Evolutionary conservation across 2,113 vertebrate genomes (phyloP).

Genomic region (Hassar affinis): DNA sequence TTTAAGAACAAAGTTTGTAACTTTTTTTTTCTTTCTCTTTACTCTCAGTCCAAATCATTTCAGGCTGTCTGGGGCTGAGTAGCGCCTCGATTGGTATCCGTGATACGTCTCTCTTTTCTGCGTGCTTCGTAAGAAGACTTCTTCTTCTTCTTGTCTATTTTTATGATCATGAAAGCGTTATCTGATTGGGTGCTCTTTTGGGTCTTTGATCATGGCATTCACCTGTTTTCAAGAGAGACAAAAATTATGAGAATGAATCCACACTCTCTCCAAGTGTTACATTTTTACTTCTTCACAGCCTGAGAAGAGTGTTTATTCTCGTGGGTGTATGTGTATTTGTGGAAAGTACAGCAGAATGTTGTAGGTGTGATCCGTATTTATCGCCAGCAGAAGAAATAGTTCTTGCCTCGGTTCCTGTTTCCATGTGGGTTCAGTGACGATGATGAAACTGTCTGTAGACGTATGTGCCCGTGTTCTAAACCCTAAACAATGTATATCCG

Average conservation of each 20-base stretch:
- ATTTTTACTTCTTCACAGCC: constrained; percentile 3
- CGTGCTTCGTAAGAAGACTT: background rate
- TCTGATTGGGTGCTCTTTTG: background rate
- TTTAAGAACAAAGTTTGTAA: background rate
- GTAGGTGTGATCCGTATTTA: constrained; percentile 55
- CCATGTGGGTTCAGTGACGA: constrained; percentile 15
- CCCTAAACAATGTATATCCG: background rate
- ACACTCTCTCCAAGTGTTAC: background rate
- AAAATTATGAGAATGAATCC: background rate
- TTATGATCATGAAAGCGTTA: background rate
- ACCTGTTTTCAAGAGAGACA: no score
- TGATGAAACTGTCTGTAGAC: background rate
- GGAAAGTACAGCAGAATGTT: constrained; percentile 39
- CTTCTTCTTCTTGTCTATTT: background rate
- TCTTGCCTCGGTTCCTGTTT: constrained; percentile 17
- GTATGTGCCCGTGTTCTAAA: background rate
- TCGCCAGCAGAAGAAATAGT: constrained; percentile 43
- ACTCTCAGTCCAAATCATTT: background rate
- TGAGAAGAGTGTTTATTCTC: constrained; percentile 18
- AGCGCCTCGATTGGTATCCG: background rate
- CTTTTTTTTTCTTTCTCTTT: background rate
- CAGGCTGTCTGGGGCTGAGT: background rate
- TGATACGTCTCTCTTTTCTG: background rate
- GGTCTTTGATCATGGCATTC: background rate
- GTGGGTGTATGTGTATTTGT: constrained; percentile 44